Conservation (phyloP, 2,888 invertebrate genomes). For the Blastobasis lacticolella region DNA sequence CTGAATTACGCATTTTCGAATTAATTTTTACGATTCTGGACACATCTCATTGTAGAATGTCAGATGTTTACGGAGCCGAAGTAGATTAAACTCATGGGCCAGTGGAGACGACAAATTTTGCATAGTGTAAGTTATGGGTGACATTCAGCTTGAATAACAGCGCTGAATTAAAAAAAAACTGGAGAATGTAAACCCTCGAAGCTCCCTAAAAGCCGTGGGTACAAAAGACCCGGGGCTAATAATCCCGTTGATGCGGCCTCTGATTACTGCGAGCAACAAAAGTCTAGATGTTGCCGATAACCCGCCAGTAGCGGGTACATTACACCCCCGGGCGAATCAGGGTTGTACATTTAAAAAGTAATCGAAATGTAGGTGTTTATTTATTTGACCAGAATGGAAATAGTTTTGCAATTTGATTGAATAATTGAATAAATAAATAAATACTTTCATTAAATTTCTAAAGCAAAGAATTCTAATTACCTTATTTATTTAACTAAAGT, state of each 20-base stretch:
- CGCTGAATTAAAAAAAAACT: too few relatives aligned
- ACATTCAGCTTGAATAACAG: too few relatives aligned
- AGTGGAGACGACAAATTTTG: constrained; percentile 16
- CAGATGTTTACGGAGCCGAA: constrained; percentile 48
- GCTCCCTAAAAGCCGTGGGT: constrained; percentile 7
- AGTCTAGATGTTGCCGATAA: constrained; percentile 62
- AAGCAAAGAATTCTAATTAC: too few relatives aligned
- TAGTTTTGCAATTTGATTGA: too few relatives aligned
- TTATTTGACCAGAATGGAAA: too few relatives aligned
- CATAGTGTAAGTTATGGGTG: too few relatives aligned
- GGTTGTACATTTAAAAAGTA: constrained; percentile 27
- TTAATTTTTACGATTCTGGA: constrained; percentile 51
- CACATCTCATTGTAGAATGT: constrained; percentile 38
- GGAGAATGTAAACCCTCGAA: too few relatives aligned
- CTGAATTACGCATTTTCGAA: constrained; percentile 45
- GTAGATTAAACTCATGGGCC: constrained; percentile 54
- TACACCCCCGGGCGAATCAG: constrained; percentile 48
- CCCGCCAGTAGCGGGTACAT: constrained; percentile 36
- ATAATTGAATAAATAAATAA: too few relatives aligned
- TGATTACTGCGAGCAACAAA: constrained; percentile 52
- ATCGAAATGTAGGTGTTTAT: too few relatives aligned
- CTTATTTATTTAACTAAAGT: too few relatives aligned
- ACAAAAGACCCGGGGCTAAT: constrained; percentile 6
- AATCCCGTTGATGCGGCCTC: constrained; percentile 12
- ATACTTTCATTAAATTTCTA: too few relatives aligned